Evolutionary conservation across 1,140 invertebrate species (phyloP).

Genomic region (Elymnias hypermnestra): DNA sequence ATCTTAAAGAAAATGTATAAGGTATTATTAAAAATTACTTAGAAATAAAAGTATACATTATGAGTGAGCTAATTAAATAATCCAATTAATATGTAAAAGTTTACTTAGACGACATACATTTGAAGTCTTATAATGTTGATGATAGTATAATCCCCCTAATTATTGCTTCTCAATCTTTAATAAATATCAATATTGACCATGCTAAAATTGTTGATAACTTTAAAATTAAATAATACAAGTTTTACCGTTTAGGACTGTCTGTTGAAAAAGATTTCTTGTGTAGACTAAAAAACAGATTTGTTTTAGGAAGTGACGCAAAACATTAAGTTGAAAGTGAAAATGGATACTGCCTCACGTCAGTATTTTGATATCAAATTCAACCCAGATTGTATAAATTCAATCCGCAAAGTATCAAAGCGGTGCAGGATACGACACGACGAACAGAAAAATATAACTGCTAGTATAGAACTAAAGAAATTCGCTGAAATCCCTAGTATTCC

Average conservation of each 20-base stretch:
- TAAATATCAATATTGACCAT: too few species aligned
- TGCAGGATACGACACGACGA: slow-evolving; percentile 28
- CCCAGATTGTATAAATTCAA: too few species aligned
- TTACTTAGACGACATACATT: slow-evolving; percentile 11
- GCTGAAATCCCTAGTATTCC: slow-evolving; percentile 16
- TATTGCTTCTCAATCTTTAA: too few species aligned
- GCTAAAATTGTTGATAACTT: too few species aligned
- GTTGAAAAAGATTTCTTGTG: too few species aligned
- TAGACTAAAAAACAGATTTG: too few species aligned
- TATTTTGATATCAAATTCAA: slow-evolving; percentile 13
- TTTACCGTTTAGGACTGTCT: too few species aligned
- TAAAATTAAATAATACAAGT: too few species aligned
- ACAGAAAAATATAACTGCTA: slow-evolving; percentile 30
- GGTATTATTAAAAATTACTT: too few species aligned
- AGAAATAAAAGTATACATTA: background rate
- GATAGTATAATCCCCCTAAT: too few species aligned
- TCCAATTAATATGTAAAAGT: too few species aligned
- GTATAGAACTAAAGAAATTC: slow-evolving; percentile 29
- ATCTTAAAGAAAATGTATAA: slow-evolving; percentile 85
- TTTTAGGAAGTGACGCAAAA: slow-evolving; percentile 30
- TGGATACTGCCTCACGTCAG: slow-evolving; percentile 2
- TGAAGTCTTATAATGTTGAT: too few species aligned
- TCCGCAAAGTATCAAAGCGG: background rate
- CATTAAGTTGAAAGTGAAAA: slow-evolving; percentile 33
- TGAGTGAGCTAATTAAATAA: slow-evolving; percentile 3